phyloP scores from a whole-genome alignment of 2,113 vertebrate species.

The Thinocorus orbignyianus region DNA sequence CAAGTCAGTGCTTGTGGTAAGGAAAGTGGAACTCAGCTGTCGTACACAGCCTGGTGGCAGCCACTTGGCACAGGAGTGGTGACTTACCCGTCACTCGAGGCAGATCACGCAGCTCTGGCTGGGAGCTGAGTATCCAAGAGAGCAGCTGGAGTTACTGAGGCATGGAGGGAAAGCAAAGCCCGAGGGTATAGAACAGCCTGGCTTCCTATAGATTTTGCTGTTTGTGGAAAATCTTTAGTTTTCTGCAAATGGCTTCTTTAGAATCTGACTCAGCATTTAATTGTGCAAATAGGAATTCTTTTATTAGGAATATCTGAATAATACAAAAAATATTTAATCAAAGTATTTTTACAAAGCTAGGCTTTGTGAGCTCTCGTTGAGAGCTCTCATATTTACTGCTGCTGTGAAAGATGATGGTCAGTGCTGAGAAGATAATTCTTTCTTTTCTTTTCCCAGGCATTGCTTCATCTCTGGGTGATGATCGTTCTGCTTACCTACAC shows the following conservation, averaged over 20 bases:
- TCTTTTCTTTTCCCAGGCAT: slow-evolving; percentile 74
- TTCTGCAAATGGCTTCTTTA: not conserved
- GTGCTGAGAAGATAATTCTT: not conserved
- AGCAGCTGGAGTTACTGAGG: not conserved
- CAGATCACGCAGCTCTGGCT: not conserved
- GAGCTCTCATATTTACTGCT: not conserved
- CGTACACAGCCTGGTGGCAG: not conserved
- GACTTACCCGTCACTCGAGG: not conserved
- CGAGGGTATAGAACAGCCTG: not conserved
- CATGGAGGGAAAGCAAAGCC: not conserved
- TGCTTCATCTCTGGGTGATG: slow-evolving; percentile 98
- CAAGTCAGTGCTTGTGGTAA: not conserved
- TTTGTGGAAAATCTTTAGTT: not conserved
- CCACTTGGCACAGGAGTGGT: not conserved
- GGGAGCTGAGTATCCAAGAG: not conserved
- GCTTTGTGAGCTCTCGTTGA: not conserved
- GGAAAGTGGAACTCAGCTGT: not conserved
- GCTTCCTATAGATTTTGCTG: not conserved
- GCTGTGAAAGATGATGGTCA: not conserved
- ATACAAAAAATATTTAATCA: not conserved
- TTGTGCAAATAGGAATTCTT: not conserved
- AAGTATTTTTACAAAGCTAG: not conserved
- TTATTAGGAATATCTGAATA: not conserved
- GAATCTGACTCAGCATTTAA: not conserved
- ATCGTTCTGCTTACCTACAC: slow-evolving; percentile 95